Evolutionary conservation across 2,888 invertebrate genomes (phyloP).

Genomic region (Ctenicera cuprea): DNA sequence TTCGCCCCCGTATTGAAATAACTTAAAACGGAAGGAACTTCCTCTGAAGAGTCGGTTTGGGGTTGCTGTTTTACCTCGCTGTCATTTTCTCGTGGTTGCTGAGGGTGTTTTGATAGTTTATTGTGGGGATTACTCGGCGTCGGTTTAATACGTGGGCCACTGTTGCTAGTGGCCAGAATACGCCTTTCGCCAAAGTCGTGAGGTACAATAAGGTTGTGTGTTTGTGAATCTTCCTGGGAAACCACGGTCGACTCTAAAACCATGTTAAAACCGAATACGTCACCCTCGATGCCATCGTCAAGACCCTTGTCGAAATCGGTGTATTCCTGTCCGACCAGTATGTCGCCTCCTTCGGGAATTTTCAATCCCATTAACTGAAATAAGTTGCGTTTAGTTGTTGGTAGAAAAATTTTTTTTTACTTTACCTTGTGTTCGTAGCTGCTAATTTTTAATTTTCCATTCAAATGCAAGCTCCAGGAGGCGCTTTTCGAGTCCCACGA

Average conservation of each 20-base stretch:
- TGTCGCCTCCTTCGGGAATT: conserved; percentile 78
- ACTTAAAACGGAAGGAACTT: conserved; percentile 58
- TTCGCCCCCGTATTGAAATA: conserved; percentile 58
- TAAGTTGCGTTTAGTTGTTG: conserved; percentile 38
- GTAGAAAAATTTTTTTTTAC: too few relatives aligned
- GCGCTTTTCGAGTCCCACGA: conserved; percentile 79
- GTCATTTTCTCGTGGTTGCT: not conserved
- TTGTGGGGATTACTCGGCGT: conserved; percentile 39
- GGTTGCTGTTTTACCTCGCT: not conserved
- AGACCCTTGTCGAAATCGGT: conserved; percentile 79
- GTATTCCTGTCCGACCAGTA: conserved; percentile 83
- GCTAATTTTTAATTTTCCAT: conserved; percentile 74
- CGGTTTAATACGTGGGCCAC: conserved; percentile 38
- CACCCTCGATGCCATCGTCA: conserved; percentile 81
- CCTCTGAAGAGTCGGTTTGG: conserved; percentile 7
- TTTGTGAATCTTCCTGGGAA: conserved; percentile 22
- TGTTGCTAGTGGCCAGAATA: not conserved
- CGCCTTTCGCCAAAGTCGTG: conserved; percentile 25
- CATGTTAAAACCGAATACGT: conserved; percentile 81
- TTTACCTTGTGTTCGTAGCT: conserved; percentile 68
- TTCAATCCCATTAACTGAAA: conserved; percentile 76
- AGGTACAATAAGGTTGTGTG: conserved; percentile 19
- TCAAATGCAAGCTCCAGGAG: conserved; percentile 78
- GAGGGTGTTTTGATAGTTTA: conserved; percentile 13
- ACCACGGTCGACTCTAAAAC: conserved; percentile 76